Evolutionary conservation across 1,140 invertebrate genomes (phyloP), one percentile per base, ranked within the genome.

Genomic region (Apocrypta bakeri): DNA sequence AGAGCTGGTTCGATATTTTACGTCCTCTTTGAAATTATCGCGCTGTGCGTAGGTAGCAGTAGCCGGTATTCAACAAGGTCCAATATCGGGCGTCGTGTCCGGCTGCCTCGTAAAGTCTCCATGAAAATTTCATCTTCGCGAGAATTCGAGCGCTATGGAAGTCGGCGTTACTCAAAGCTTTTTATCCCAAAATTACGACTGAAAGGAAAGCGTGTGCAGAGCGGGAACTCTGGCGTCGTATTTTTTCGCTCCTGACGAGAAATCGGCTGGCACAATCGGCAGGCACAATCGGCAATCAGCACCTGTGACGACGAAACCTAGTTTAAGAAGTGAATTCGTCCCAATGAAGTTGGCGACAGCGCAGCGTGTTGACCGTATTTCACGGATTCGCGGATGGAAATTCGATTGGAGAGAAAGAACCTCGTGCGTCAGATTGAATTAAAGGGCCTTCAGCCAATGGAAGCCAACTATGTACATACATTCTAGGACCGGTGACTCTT

Each of bases 371-470:
- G 40, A 73, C n/a, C 71, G 27, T 73, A 73, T 37, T 73, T 24
- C 40, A 73, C 71, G 31, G 31, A 31, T 12, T 73, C 71, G 24
- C 71, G 31, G 64, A 27, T 29, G 64, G 64, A 40, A 73, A 73
- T 73, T 73, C 71, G 71, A 73, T 73, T 42, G 71, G 21, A 12
- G 40, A 73, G 37, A 48, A 17, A 48, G 42, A 48, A 17, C 11
- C 11, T 21, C 40, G 64, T 56, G 63, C 76, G 79, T 69, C 56
- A 63, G 66, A 81, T 74, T 74, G 83, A 86, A 86, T 84, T 82
- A 85, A 81, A 42, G 61, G 68, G 33, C 64, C 25, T 25, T 8
- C 17, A 37, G 14, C 64, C 64, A 11, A 29, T 66, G 27, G 25
- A 21, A 27, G 7, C 64, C 9, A 17, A 3, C 63, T 29, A 8